Evolutionary conservation across 2,797 vertebrate genomes (phyloP).

Genomic region (Sebastes dallii): DNA sequence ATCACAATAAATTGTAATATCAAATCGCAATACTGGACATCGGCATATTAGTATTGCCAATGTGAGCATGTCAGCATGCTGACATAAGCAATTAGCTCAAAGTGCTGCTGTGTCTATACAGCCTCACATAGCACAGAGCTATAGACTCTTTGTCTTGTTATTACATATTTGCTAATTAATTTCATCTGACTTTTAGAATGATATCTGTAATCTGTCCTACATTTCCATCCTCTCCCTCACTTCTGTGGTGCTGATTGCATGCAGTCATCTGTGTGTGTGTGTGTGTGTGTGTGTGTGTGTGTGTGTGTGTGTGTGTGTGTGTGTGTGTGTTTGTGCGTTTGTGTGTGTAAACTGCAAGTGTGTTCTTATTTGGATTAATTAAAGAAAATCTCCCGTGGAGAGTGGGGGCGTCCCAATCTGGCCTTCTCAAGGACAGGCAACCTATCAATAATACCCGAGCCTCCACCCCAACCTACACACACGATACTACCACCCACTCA

Average conservation of each 20-base stretch:
- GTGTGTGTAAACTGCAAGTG: constrained; percentile 13
- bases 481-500: constrained; percentile 46
- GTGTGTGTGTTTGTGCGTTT: not conserved
- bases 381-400: constrained; percentile 79
- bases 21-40: not conserved
- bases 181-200: not conserved
- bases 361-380: constrained; percentile 77
- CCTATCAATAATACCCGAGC: constrained; percentile 67
- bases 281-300: not conserved
- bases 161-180: not conserved
- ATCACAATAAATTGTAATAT: too few relatives aligned
- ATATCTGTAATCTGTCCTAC: not conserved
- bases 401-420: constrained; percentile 61
- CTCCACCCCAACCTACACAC: constrained; percentile 45
- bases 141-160: not conserved
- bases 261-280: constrained; percentile 10
- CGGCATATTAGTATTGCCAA: not conserved
- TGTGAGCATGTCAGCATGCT: not conserved
- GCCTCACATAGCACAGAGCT: not conserved
- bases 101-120: not conserved
- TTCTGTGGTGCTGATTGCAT: not conserved
- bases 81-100: not conserved
- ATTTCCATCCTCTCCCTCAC: not conserved
- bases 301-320: not conserved
- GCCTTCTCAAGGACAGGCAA: constrained; percentile 71